Evolutionary conservation across 1,140 invertebrate genomes (phyloP), one percentile per base, ranked within the genome.

Genomic region (Drosophila bifasciata): DNA sequence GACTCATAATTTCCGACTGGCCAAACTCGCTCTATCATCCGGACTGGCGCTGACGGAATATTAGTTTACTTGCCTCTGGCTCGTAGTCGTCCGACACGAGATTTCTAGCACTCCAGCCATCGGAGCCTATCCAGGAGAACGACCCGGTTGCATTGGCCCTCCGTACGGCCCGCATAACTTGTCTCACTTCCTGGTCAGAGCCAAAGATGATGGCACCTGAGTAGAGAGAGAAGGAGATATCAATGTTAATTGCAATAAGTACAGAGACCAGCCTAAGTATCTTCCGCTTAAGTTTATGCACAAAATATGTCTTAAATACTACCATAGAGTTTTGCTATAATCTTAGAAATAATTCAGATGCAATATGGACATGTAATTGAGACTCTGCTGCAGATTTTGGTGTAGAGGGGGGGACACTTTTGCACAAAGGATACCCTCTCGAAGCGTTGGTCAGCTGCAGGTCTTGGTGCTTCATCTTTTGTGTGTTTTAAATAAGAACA

Each of bases 131-230:
- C 98, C 97, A 99, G 21, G 96, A 96, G 92, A 98, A 99, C 45
- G 93, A 94, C 3, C 96, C 96, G 3, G 97, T 98, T n/a, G 96
- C 96, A 80, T 98, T 98, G 51, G 94, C 94, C 16, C 97, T 93
- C 46, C 95, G 93, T 0, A 98, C 96, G 0, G 98, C 97, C 60
- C 95, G 93, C 98, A 99, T 99, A 44, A 99, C 94, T 11, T 96
- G 97, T 0, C 97, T 97, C 8, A 99, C 98, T 93, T 99, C 98
- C 93, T 99, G 98, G 92, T 99, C 97, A 0, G 97, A 98, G 0
- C 97, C 98, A 91, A 98, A 99, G 78, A 99, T 96, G 59, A 99
- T 98, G 23, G 97, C 98, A 46, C 98, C 98, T 98, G 92, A n/a
- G n/a, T n/a, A n/a, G n/a, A n/a, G 25, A 51, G 19, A 16, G 7